Evolutionary conservation across 1,140 invertebrate genomes (phyloP).

Genomic region (Mactra quadrangularis): DNA sequence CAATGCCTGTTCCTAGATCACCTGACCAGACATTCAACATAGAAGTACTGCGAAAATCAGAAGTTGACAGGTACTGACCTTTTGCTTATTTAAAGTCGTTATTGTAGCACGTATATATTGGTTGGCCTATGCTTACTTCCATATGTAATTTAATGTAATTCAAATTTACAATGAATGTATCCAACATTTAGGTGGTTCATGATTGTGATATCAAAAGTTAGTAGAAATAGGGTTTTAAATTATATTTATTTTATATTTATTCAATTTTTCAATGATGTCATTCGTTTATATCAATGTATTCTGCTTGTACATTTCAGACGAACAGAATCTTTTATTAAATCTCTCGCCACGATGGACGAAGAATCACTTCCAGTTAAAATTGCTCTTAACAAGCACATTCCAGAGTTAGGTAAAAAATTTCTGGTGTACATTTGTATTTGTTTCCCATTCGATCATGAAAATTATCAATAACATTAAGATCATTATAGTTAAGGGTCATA

Average conservation of each 20-base stretch:
- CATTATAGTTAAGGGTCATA: background rate
- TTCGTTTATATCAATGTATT: background rate
- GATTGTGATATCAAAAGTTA: no score
- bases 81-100: no score
- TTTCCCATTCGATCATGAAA: background rate
- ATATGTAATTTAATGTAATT: background rate
- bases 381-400: constrained; percentile 47
- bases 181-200: no score
- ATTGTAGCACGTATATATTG: background rate
- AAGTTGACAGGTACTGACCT: constrained; percentile 66
- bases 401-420: constrained; percentile 36
- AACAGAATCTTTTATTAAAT: constrained; percentile 39
- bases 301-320: constrained; percentile 37
- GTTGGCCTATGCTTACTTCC: background rate
- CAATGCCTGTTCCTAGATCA: background rate
- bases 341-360: background rate
- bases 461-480: background rate
- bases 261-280: background rate
- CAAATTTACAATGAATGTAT: no score
- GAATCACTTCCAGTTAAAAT: constrained; percentile 38
- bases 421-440: background rate
- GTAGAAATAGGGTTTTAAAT: background rate
- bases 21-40: constrained; percentile 20
- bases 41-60: constrained; percentile 60
- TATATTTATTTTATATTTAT: no score